Evolutionary conservation across 2,113 vertebrate genomes (phyloP), one percentile per base, ranked within the genome.

Genomic region (Maccullochella peelii): DNA sequence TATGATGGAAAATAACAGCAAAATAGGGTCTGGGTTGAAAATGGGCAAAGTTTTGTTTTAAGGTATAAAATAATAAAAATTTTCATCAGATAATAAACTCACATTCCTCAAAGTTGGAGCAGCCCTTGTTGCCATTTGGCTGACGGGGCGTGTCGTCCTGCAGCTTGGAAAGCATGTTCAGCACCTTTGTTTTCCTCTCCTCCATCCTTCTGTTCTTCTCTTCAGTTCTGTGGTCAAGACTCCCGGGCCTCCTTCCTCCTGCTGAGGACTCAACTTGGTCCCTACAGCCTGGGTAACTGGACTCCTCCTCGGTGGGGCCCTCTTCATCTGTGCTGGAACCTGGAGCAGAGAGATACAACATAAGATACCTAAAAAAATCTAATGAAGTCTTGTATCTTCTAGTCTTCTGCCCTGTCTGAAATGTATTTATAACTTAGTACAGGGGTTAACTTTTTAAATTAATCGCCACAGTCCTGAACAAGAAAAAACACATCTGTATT

Each of bases 81-180:
- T 54, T 55, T 33, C 1, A 36, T 42, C 2, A 20, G 16, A 63
- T 11, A 21, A 23, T 27, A 36, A 86, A 92, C 92, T 96, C 89
- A 96, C 91, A 90, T 33, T 94, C 90, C 67, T 95, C 88, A 57
- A 96, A 95, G 81, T 83, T 86, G 75, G 90, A 95, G 82, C 67
- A 70, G 1, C 61, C 86, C 11, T 40, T 84, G 58, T 14, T 80
- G 84, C 61, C 52, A 4, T 55, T 63, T 52, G 44, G 1, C 71
- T 62, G 85, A 2, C 1, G 68, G 20, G 83, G 71, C 0, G 83
- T 49, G 70, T 73, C 23, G 0, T 94, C 90, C 57, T 89, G 91
- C 65, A 95, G 87, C 83, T 93, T 96, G 87, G 89, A 95, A 36
- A 94, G 94, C 77, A 95, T 30, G 4, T 79, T 54, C 66, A 96